A percentile compares a stretch with the other conserved stretches of the same genome.
These are phyloP conservation scores for Serinus canaria DNA, from an alignment of 2,113 vertebrate species.

Conservation along the genomic window DNA sequence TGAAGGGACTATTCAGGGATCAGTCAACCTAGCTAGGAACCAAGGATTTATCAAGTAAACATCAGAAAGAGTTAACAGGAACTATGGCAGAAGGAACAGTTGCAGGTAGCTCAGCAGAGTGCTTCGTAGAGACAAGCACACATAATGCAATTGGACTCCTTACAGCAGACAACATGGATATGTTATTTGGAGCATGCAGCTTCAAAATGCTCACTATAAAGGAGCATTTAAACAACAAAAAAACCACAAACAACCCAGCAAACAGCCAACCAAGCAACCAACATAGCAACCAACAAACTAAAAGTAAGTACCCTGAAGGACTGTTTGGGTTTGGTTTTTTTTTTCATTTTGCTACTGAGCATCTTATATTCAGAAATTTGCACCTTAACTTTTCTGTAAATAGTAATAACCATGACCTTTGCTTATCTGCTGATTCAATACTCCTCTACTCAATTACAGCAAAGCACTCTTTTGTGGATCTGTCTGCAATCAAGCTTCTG, in stretches of 20 bases:
- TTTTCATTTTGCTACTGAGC: background rate
- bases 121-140: background rate
- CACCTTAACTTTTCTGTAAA: background rate
- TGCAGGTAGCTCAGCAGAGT: background rate
- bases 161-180: background rate
- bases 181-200: background rate
- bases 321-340: accelerated
- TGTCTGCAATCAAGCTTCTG: background rate
- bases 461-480: background rate
- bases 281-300: background rate
- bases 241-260: background rate
- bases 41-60: background rate
- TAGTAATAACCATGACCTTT: background rate
- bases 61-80: background rate
- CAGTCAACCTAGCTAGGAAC: background rate
- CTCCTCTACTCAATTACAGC: background rate
- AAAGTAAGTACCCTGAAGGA: background rate
- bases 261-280: background rate
- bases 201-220: background rate
- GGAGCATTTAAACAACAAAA: background rate
- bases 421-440: background rate
- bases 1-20: background rate
- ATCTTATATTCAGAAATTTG: background rate
- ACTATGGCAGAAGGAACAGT: background rate
- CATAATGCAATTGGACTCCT: background rate